Base-by-base conservation (phyloP, 2,797 vertebrate species). In the Gymnoscopelus microlampas region DNA sequence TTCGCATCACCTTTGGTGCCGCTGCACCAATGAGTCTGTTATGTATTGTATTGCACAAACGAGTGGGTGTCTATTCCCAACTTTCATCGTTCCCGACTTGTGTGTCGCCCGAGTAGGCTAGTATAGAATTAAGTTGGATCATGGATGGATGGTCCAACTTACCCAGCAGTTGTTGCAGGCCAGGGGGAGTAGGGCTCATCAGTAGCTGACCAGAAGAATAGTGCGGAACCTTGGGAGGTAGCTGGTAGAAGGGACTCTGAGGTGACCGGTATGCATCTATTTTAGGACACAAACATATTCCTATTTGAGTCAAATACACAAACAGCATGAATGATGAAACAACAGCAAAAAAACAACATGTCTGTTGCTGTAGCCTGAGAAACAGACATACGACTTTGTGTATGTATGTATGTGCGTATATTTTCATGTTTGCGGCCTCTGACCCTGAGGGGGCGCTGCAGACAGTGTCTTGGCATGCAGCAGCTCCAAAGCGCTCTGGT, bases 191-290 rank as follows among this genome's bases (percentile, higher is more conserved):
- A 6, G 95, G 93, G 48, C 96, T 91, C 87, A 96, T 90, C 89
- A 98, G 92, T 85, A 98, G 93, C 78, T 97, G 97, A 91, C 93
- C 95, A 2, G 96, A 90, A 35, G 96, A 92, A 88, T 96, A 98
- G 92, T 97, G 95, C 86, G 97, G 97, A 84, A 95, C 95, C 93
- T 97, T 97, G 51, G 97, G 97, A 98, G 98, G 98, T 97, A 98
- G 97, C 94, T 97, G 97, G 90, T 96, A 98, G 89, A 94, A 97
- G 4, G 97, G 95, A 87, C 96, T 98, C 81, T 95, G 96, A 95
- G 98, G 95, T 92, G 96, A 95, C 93, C 95, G 94, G 94, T 96
- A 97, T 50, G 93, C 92, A 92, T 98, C 98, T 99, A 66, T 3
- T 13, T 66, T 11, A 82, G 11, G 81, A 67, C 68, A 53, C 13